phyloP scores from a whole-genome alignment of 2,113 vertebrate species.

The Coptodon bakossiorum region DNA sequence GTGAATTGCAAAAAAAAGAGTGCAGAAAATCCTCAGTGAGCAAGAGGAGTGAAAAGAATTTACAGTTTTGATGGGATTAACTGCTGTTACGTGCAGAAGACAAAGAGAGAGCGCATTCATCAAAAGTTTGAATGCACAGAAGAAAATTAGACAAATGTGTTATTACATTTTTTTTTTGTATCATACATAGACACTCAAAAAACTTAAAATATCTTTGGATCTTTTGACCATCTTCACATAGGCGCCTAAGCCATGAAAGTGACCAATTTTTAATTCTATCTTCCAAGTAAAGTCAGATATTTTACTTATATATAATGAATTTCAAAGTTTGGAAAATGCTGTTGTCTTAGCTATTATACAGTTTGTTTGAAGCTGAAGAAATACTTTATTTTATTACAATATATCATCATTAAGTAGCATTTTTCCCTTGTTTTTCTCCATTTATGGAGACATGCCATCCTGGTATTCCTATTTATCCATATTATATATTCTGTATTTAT shows the following conservation, averaged over 20 bases:
- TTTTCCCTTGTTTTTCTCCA: rapidly evolving
- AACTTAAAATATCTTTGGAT: not conserved
- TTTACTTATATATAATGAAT: not conserved
- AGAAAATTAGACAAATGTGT: rapidly evolving
- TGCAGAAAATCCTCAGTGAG: not conserved
- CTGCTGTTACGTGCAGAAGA: not conserved
- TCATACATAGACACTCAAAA: not conserved
- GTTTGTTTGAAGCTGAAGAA: not conserved
- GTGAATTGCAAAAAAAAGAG: not conserved
- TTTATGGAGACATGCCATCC: not conserved
- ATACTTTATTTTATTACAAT: not conserved
- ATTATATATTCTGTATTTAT: not conserved
- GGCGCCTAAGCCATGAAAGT: not conserved
- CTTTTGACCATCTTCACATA: not conserved
- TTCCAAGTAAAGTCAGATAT: rapidly evolving
- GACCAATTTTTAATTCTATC: not conserved
- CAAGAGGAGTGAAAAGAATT: not conserved
- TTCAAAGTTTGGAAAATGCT: not conserved
- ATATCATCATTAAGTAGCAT: not conserved
- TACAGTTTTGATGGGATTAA: rapidly evolving
- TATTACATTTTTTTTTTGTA: not conserved
- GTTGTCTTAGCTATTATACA: not conserved
- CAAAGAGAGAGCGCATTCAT: rapidly evolving
- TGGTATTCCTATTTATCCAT: not conserved
- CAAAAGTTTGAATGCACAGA: not conserved